Conservation (phyloP, 1,140 invertebrate species). For the Drosophila tsacasi region DNA sequence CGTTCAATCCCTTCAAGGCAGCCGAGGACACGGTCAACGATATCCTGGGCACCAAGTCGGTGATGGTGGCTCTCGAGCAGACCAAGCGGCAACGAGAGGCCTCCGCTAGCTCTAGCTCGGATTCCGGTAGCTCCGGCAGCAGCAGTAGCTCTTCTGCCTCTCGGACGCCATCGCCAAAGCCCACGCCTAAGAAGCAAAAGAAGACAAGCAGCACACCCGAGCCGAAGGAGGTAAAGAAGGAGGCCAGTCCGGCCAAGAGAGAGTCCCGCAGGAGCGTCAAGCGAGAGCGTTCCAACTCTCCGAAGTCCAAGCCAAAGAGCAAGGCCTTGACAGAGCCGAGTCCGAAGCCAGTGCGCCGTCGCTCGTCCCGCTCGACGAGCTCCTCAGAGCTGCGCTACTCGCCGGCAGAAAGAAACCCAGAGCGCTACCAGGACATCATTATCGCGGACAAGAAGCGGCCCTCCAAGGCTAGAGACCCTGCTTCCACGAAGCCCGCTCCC, state of each 20-base stretch:
- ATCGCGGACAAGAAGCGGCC: conserved; percentile 83
- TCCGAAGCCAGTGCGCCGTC: conserved; percentile 42
- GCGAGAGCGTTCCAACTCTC: conserved; percentile 46
- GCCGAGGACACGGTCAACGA: conserved; percentile 75
- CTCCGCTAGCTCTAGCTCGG: conserved; percentile 58
- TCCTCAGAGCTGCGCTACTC: conserved; percentile 88
- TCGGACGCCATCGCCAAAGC: conserved; percentile 54
- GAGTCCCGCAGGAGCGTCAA: conserved; percentile 40
- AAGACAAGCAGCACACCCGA: conserved; percentile 53
- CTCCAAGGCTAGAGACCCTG: conserved; percentile 30
- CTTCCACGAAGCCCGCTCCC: conserved; percentile 79
- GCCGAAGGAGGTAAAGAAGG: conserved; percentile 35
- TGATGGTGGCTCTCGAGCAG: conserved; percentile 69
- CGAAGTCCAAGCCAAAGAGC: conserved; percentile 48
- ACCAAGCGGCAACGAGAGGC: conserved; percentile 58
- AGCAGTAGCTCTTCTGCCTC: conserved; percentile 40
- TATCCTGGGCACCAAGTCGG: conserved; percentile 71
- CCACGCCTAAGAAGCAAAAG: conserved; percentile 52
- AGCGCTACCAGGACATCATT: conserved; percentile 88
- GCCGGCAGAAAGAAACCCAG: conserved; percentile 88
- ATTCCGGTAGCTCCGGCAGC: conserved; percentile 48
- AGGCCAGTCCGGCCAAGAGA: conserved; percentile 41
- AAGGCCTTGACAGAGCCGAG: conserved; percentile 50
- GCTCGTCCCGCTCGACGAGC: conserved; percentile 47
- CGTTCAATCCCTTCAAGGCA: conserved; percentile 74